Percentiles rank a stretch among this genome's conserved stretches.
Conservation (phyloP, 2,888 invertebrate species). For the Cerceris rybyensis region DNA sequence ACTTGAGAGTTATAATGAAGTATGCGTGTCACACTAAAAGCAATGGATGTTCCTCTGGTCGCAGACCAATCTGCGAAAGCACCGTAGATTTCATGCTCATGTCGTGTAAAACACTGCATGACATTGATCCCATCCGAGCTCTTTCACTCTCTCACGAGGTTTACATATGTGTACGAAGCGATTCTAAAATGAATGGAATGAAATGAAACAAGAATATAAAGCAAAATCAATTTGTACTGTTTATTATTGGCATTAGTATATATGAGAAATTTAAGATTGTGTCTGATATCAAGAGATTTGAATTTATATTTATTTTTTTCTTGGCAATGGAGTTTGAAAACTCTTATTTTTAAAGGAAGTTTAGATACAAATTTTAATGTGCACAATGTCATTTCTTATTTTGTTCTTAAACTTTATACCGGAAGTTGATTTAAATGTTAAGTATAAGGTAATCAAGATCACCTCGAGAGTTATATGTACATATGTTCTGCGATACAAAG, state of each 20-base stretch:
- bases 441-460: not conserved
- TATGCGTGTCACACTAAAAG: constrained; percentile 16
- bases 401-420: no score
- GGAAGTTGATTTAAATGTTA: no score
- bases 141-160: constrained; percentile 47
- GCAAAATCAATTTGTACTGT: no score
- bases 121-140: constrained; percentile 41
- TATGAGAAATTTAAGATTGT: no score
- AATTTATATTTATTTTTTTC: no score
- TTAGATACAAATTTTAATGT: no score
- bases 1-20: constrained; percentile 25
- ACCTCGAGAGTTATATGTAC: not conserved
- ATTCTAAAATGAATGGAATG: not conserved
- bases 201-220: no score
- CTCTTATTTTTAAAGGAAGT: no score
- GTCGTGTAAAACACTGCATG: constrained; percentile 41
- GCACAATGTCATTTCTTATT: no score
- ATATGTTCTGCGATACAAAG: not conserved
- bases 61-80: constrained; percentile 46
- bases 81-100: constrained; percentile 14
- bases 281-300: no score
- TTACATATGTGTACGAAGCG: constrained; percentile 11
- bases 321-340: no score
- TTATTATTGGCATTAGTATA: no score
- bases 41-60: constrained; percentile 36